Percentiles rank a stretch among this genome's conserved stretches.
Conservation (phyloP, 30 jellyfish, hydroid and myxozoan species). For the Hydra vulgaris region DNA sequence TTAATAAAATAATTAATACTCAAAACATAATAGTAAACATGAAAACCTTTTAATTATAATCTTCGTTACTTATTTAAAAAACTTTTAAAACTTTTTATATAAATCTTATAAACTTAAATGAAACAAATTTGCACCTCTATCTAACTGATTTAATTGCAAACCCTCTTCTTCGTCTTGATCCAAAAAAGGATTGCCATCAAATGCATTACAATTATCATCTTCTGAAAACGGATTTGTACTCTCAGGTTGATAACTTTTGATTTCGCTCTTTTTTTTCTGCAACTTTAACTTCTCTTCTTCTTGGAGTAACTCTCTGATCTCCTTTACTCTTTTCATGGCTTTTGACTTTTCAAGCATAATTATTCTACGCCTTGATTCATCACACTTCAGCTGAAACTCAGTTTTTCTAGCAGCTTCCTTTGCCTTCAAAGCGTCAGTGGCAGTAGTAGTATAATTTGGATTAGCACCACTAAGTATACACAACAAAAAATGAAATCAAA, state of each 20-base stretch:
- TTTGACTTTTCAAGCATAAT: constrained; percentile 66
- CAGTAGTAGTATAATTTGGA: constrained; percentile 59
- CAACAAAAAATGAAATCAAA: neutral
- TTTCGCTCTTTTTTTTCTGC: constrained; percentile 10
- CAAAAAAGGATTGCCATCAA: constrained; percentile 50
- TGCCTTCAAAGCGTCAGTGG: constrained; percentile 56
- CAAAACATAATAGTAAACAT: no score
- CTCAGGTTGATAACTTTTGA: constrained; percentile 7
- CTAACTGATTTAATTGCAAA: constrained; percentile 9
- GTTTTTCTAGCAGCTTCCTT: constrained; percentile 34
- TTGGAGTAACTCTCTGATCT: constrained; percentile 37
- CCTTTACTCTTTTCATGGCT: constrained; percentile 73
- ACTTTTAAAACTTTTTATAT: neutral
- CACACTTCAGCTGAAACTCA: constrained; percentile 31
- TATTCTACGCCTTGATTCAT: constrained; percentile 51
- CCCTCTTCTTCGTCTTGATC: constrained; percentile 5
- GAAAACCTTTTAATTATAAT: no score
- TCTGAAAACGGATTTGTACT: constrained; percentile 30
- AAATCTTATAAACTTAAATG: neutral
- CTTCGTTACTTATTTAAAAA: no score
- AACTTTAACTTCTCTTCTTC: constrained; percentile 6
- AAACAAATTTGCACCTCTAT: no score
- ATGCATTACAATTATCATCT: constrained; percentile 53
- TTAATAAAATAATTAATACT: no score
- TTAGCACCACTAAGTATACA: constrained; percentile 79